A percentile compares a stretch with the other conserved stretches of the same genome.
Evolutionary conservation across 2,113 vertebrate genomes (phyloP).

Genomic region (Apeltes quadracus): DNA sequence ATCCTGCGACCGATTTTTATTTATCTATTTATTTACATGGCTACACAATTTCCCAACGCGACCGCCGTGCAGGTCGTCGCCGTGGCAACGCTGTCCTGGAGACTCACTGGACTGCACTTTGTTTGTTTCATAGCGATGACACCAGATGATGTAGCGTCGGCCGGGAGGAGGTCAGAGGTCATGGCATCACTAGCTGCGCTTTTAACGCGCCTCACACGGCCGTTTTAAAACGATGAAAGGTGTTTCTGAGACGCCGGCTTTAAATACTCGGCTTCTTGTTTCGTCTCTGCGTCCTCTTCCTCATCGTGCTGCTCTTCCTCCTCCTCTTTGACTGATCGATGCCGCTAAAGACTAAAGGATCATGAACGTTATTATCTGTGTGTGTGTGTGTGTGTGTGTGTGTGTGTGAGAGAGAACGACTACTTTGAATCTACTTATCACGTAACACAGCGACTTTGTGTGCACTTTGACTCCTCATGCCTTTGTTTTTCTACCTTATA

Average conservation of each 20-base stretch:
- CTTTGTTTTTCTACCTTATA: conserved; percentile 80
- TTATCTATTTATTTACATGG: conserved; percentile 84
- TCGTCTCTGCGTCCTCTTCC: conserved; percentile 1
- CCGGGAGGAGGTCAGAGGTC: neutral
- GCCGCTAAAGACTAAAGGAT: too few relatives aligned
- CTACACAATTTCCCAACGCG: conserved; percentile 37
- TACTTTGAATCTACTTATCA: conserved; percentile 56
- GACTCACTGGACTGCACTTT: conserved; percentile 20
- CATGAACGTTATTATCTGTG: neutral
- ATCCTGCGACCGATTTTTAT: conserved; percentile 74
- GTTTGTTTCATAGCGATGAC: neutral
- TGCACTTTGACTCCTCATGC: conserved; percentile 92
- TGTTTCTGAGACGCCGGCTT: neutral
- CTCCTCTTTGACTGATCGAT: conserved; percentile 20
- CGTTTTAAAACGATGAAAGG: too few relatives aligned
- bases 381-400: conserved; percentile 33
- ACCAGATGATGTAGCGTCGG: too few relatives aligned
- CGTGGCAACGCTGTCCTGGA: conserved; percentile 7
- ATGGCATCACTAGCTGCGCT: too few relatives aligned
- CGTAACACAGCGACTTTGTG: conserved; percentile 77
- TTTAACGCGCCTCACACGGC: too few relatives aligned
- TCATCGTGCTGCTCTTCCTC: conserved; percentile 9
- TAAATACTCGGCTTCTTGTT: conserved; percentile 6
- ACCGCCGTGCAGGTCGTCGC: conserved; percentile 7
- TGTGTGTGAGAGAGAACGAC: conserved; percentile 43